Conservation (phyloP, 1,140 invertebrate genomes). For the Trigoniulus corallinus region DNA sequence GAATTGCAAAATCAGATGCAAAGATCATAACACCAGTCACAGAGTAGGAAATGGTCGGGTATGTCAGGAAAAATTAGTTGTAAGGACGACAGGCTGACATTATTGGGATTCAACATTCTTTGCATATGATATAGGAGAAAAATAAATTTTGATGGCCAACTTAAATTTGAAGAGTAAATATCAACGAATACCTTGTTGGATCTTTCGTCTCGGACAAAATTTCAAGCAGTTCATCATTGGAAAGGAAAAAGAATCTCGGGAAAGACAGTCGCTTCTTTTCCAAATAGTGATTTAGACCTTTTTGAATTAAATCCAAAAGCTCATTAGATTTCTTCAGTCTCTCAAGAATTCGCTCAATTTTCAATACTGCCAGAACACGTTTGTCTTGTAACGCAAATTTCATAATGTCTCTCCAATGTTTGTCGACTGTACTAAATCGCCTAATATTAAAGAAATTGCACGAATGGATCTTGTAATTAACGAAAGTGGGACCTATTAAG, state of each 20-base stretch:
- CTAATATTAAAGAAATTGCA: conserved; percentile 1
- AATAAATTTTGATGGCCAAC: too few species aligned
- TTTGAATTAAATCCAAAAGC: conserved; percentile 71
- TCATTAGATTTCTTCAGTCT: conserved; percentile 74
- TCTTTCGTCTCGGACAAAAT: conserved; percentile 94
- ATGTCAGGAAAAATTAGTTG: too few species aligned
- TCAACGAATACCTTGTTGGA: conserved; percentile 51
- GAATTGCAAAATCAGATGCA: too few species aligned
- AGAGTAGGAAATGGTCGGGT: too few species aligned
- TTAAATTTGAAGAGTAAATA: too few species aligned
- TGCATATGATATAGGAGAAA: too few species aligned
- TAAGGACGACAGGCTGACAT: too few species aligned
- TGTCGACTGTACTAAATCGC: conserved; percentile 21
- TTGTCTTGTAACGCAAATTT: conserved; percentile 58
- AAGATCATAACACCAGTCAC: too few species aligned
- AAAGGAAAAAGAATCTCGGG: conserved; percentile 92
- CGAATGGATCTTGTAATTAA: conserved; percentile 29
- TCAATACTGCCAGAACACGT: conserved; percentile 64
- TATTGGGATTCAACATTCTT: too few species aligned
- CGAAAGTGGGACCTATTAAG: conserved; percentile 9
- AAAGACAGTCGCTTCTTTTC: conserved; percentile 91
- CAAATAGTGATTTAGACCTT: conserved; percentile 82
- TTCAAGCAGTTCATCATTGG: conserved; percentile 89
- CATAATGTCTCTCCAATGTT: conserved; percentile 82
- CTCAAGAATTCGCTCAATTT: conserved; percentile 82